Percentiles rank a stretch among this genome's conserved stretches.
Evolutionary conservation across 1,140 invertebrate genomes (phyloP).

Genomic region (Lucilia cuprina): DNA sequence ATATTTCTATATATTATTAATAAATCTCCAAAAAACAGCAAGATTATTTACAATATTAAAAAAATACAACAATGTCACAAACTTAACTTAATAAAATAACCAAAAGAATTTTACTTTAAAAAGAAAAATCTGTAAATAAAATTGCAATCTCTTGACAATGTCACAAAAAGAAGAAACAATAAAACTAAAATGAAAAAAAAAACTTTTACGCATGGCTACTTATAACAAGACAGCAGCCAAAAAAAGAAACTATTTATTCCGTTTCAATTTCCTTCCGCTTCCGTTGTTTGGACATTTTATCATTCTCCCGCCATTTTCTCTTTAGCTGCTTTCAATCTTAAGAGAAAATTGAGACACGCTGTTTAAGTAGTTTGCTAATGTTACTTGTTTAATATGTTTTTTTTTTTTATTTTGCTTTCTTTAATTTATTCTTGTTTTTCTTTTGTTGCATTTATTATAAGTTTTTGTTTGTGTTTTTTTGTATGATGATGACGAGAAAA

Average conservation of each 20-base stretch:
- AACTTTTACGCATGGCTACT: conserved; percentile 1
- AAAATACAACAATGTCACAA: too few relatives aligned
- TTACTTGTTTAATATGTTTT: neutral
- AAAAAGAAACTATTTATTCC: neutral
- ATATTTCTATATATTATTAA: too few relatives aligned
- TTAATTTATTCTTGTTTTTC: too few relatives aligned
- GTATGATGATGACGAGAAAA: neutral
- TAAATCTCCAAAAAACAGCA: too few relatives aligned
- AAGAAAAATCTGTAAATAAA: neutral
- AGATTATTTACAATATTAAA: too few relatives aligned
- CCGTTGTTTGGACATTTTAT: neutral
- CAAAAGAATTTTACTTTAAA: neutral
- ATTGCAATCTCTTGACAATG: neutral
- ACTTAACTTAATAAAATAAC: neutral
- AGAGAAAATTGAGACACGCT: neutral
- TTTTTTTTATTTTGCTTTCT: too few relatives aligned
- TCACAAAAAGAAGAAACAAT: neutral
- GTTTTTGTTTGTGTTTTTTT: too few relatives aligned
- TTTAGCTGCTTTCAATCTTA: neutral
- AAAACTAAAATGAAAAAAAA: too few relatives aligned
- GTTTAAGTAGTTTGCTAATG: neutral
- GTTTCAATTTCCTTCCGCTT: neutral
- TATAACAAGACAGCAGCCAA: neutral
- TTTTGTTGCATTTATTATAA: too few relatives aligned
- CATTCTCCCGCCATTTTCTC: neutral